phyloP scores from a whole-genome alignment of 1,140 invertebrate genomes.

The Sipha flava region DNA sequence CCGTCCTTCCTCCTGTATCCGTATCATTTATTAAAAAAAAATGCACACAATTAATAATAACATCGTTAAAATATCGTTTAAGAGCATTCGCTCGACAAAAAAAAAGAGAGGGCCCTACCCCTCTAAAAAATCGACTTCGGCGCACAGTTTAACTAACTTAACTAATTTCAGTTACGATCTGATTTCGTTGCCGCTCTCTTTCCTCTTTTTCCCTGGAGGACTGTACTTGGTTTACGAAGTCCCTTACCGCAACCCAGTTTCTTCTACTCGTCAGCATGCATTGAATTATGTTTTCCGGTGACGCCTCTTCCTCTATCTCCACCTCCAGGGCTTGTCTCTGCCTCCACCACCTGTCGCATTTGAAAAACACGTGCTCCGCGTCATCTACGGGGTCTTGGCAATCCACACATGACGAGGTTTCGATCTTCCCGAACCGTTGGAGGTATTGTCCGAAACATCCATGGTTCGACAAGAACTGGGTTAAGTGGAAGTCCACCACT shows the following conservation, averaged over 20 bases:
- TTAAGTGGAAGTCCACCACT: slow-evolving; percentile 36
- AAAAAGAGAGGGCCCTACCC: background rate
- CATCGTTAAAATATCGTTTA: background rate
- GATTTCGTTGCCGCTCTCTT: background rate
- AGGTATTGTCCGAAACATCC: slow-evolving; percentile 41
- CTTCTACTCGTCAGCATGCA: background rate
- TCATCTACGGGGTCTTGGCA: slow-evolving; percentile 33
- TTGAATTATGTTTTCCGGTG: background rate
- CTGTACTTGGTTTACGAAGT: background rate
- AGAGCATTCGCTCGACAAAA: background rate
- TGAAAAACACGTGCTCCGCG: slow-evolving; percentile 38
- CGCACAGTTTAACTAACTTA: background rate
- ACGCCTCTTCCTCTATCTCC: no score
- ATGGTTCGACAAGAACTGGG: slow-evolving; percentile 41
- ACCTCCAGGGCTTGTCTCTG: background rate
- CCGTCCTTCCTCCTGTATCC: background rate
- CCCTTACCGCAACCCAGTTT: no score
- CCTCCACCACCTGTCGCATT: slow-evolving; percentile 30
- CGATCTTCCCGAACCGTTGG: slow-evolving; percentile 36
- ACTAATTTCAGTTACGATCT: background rate
- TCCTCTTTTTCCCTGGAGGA: background rate
- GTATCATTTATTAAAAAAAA: background rate
- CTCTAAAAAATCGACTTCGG: background rate
- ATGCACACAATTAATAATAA: no score
- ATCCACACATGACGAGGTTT: slow-evolving; percentile 32